phyloP scores from a whole-genome alignment of 2,888 invertebrate species.

The Seladonia tumulorum region DNA sequence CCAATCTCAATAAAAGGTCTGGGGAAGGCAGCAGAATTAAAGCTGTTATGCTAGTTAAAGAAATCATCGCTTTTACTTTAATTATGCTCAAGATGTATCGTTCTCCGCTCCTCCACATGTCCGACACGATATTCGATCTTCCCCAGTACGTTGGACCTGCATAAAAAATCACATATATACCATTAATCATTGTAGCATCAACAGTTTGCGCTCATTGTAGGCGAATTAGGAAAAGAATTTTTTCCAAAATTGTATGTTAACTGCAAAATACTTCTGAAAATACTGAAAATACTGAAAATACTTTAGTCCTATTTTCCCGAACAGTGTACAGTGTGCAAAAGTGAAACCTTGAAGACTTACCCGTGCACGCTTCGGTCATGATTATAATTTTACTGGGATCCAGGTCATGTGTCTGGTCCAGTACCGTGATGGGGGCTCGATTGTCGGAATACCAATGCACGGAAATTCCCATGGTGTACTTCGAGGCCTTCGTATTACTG shows the following conservation, averaged over 20 bases:
- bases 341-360: slow-evolving; percentile 76
- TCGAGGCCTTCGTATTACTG: background rate
- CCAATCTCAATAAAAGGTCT: no score
- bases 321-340: no score
- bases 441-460: slow-evolving; percentile 94
- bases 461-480: slow-evolving; percentile 89
- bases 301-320: no score
- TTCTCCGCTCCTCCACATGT: slow-evolving; percentile 89
- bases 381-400: slow-evolving; percentile 90
- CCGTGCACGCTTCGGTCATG: slow-evolving; percentile 93
- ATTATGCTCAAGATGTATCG: slow-evolving; percentile 88
- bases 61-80: slow-evolving; percentile 52
- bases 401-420: slow-evolving; percentile 86
- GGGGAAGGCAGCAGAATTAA: no score
- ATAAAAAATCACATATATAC: background rate
- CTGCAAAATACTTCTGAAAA: no score
- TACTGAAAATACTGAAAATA: no score
- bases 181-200: background rate
- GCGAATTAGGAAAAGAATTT: no score
- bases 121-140: background rate
- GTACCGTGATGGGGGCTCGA: slow-evolving; percentile 85
- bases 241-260: no score
- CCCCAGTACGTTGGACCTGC: background rate
- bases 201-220: no score
- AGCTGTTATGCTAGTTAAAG: background rate